Evolutionary conservation across 2,888 invertebrate genomes (phyloP), one percentile per base, ranked within the genome.

Genomic region (Amblyjoppa proteus): DNA sequence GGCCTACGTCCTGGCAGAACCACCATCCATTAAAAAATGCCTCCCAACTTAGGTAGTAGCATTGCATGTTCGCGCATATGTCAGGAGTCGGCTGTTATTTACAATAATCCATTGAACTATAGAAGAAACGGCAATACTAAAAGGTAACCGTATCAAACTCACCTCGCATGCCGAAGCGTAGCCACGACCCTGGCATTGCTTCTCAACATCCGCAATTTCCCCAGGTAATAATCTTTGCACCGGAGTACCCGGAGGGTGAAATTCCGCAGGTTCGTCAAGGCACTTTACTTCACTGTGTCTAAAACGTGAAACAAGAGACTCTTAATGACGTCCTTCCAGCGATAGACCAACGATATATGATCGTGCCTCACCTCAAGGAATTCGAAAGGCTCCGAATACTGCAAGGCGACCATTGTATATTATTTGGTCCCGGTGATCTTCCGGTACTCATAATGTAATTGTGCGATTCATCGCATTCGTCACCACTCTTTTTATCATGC

Each of bases 351-450:
- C 31, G 20, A 34, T 2, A 13, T n/a, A 1, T 4, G 3, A 5
- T 1, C 11, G 13, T 49, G 34, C 11, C 16, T 20, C 20, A 71
- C 71, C 71, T 25, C 20, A 71, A 31, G 2, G 34, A 51, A 53
- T 1, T 2, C 45, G 51, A 16, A 66, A 80, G 9, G 5, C 71
- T 53, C 2, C 7, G 45, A 0, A 76, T n/a, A 31, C 56, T 70
- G 31, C 85, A 86, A 0, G 34, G 6, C 1, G 85, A 86, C 80
- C 83, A 86, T 20, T 64, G 1, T 3, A 81, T 38, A 9, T 80
- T 76, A 0, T 20, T 53, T 1, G 13, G 20, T 28, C 4, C 51
- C 0, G 38, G 6, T n/a, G 3, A 3, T 5, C n/a, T 38, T 11
- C 2, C 4, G 28, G 41, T 0, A 28, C 41, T 11, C 83, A 86